Evolutionary conservation across 2,888 invertebrate species (phyloP).

Genomic region (Drosophila ezoana): DNA sequence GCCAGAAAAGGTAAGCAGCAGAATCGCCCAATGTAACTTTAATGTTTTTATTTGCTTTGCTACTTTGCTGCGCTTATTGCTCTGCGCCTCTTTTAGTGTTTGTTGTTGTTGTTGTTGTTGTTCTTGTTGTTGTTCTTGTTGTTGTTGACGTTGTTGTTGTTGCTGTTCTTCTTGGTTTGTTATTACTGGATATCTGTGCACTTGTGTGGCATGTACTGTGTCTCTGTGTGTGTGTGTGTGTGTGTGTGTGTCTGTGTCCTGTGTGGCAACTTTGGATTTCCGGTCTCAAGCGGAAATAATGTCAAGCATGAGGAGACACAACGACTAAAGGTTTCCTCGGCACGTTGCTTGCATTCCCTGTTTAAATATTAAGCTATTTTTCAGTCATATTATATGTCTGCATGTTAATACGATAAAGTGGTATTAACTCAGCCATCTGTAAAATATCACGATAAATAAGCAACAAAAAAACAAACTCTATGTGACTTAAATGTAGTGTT

Average conservation of each 20-base stretch:
- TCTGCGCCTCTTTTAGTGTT: constrained; percentile 36
- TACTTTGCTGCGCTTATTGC: constrained; percentile 66
- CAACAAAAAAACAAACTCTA: not conserved
- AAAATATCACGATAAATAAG: not conserved
- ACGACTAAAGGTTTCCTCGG: constrained; percentile 30
- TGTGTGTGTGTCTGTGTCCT: constrained; percentile 44
- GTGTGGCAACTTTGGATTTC: constrained; percentile 67
- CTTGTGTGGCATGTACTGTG: constrained; percentile 23
- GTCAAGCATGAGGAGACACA: constrained; percentile 65
- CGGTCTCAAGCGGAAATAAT: constrained; percentile 69
- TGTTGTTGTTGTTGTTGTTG: constrained; percentile 16
- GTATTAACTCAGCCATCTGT: constrained; percentile 9
- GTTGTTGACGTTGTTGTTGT: not conserved
- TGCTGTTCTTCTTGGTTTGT: constrained; percentile 17
- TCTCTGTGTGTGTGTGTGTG: constrained; percentile 22
- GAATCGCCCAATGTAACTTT: constrained; percentile 68
- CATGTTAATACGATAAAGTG: constrained; percentile 39
- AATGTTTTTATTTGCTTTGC: constrained; percentile 72
- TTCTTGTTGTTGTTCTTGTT: constrained; percentile 8
- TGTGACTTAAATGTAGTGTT: too few relatives aligned
- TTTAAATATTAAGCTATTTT: constrained; percentile 58
- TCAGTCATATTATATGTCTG: constrained; percentile 18
- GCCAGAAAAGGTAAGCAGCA: constrained; percentile 57
- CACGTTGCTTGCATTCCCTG: constrained; percentile 18
- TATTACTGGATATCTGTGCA: constrained; percentile 32